Conservation (phyloP, 2,888 invertebrate genomes). For the Euplagia quadripunctaria region DNA sequence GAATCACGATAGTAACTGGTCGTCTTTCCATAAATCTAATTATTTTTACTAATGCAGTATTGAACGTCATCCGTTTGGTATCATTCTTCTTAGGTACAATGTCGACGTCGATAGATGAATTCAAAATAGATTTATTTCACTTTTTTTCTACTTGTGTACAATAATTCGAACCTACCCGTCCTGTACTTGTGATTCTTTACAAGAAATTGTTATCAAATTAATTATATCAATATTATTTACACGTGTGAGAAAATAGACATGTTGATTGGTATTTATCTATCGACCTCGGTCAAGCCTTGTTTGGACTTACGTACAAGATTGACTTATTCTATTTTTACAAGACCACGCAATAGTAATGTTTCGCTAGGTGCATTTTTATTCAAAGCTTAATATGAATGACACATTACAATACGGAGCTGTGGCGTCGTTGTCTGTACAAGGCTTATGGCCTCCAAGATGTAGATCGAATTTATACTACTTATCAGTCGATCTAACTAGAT, state of each 20-base stretch:
- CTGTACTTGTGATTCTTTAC: conserved; percentile 32
- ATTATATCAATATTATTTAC: conserved; percentile 28
- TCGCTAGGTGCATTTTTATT: background rate
- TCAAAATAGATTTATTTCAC: background rate
- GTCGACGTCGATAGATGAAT: conserved; percentile 36
- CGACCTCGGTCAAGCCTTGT: conserved; percentile 31
- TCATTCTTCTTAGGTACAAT: conserved; percentile 5
- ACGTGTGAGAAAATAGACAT: conserved; percentile 13
- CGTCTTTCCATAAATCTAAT: background rate
- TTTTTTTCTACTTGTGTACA: conserved; percentile 5
- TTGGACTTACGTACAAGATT: background rate
- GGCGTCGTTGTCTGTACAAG: conserved; percentile 15
- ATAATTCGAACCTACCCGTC: conserved; percentile 28
- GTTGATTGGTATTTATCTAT: conserved; percentile 34
- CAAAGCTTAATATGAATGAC: background rate
- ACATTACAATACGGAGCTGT: background rate
- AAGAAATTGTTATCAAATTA: conserved; percentile 12
- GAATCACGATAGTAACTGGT: background rate
- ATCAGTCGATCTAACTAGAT: conserved; percentile 21
- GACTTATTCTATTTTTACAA: background rate
- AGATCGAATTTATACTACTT: conserved; percentile 24
- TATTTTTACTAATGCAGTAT: background rate
- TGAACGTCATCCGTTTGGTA: background rate
- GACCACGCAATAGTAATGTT: background rate
- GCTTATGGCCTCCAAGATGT: conserved; percentile 8